phyloP scores from a whole-genome alignment of 1,140 invertebrate species.

The Homarus americanus region DNA sequence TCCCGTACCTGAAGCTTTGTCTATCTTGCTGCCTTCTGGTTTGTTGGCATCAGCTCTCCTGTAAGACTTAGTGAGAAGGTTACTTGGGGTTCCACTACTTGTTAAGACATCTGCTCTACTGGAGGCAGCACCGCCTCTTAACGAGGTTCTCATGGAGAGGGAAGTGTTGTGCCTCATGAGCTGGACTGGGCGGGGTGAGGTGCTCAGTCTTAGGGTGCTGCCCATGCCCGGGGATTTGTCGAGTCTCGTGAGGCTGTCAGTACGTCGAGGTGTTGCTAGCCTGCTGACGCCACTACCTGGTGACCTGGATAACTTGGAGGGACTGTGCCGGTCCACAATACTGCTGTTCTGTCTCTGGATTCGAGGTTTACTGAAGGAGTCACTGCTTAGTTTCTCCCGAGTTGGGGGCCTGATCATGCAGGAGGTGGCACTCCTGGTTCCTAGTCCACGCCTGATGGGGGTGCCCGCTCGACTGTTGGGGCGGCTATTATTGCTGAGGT shows the following conservation, averaged over 20 bases:
- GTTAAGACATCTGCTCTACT: background rate
- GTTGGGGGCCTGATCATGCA: background rate
- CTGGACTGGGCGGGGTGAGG: background rate
- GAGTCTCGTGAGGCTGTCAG: slow-evolving; percentile 1
- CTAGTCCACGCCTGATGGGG: background rate
- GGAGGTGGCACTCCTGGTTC: background rate
- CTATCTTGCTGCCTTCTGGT: background rate
- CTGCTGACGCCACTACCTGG: background rate
- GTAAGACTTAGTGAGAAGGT: background rate
- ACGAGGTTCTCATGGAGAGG: background rate
- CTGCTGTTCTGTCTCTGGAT: background rate
- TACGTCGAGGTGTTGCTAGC: background rate
- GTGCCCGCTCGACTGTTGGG: background rate
- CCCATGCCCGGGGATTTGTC: background rate
- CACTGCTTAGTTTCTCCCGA: background rate
- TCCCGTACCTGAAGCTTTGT: background rate
- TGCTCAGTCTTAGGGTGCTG: background rate
- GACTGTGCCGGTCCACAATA: background rate
- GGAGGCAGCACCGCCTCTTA: background rate
- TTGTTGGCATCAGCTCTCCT: background rate
- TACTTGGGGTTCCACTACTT: background rate
- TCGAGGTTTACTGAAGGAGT: background rate
- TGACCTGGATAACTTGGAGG: background rate
- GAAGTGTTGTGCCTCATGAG: slow-evolving; percentile 32
- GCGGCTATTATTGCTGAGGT: no score